Evolutionary conservation across 2,113 vertebrate species (phyloP).

Genomic region (Litocranius walleri): DNA sequence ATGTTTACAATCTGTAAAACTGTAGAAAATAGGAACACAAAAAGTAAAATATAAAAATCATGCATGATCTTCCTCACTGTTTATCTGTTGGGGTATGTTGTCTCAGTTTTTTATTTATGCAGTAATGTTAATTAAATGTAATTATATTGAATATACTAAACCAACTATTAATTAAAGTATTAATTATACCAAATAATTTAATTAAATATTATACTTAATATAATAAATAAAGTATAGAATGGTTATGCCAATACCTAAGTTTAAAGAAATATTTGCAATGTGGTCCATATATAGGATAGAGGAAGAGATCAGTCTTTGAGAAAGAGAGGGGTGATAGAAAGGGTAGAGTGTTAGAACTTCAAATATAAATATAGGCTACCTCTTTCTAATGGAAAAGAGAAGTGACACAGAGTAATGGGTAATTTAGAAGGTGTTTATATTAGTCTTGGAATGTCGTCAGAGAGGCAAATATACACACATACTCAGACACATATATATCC

Average conservation of each 20-base stretch:
- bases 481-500: constrained; percentile 13
- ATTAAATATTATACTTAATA: neutral
- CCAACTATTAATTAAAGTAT: neutral
- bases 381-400: constrained; percentile 35
- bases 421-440: constrained; percentile 68
- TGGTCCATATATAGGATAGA: neutral
- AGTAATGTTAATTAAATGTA: neutral
- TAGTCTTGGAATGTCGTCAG: constrained; percentile 65
- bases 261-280: constrained; percentile 19
- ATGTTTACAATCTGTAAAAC: neutral
- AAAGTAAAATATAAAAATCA: neutral
- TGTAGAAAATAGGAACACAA: neutral
- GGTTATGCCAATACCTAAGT: neutral
- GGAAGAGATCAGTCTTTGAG: constrained; percentile 1
- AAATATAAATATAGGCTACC: constrained; percentile 24
- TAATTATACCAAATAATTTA: neutral
- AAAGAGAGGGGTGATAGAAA: neutral
- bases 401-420: constrained; percentile 37
- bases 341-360: constrained; percentile 14
- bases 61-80: neutral
- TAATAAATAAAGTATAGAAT: neutral
- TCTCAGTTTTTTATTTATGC: neutral
- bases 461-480: constrained; percentile 47
- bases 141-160: neutral
- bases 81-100: neutral